These are phyloP conservation scores for Cichladusa arquata DNA, from an alignment of 2,113 vertebrate species.

Conservation along the genomic window DNA sequence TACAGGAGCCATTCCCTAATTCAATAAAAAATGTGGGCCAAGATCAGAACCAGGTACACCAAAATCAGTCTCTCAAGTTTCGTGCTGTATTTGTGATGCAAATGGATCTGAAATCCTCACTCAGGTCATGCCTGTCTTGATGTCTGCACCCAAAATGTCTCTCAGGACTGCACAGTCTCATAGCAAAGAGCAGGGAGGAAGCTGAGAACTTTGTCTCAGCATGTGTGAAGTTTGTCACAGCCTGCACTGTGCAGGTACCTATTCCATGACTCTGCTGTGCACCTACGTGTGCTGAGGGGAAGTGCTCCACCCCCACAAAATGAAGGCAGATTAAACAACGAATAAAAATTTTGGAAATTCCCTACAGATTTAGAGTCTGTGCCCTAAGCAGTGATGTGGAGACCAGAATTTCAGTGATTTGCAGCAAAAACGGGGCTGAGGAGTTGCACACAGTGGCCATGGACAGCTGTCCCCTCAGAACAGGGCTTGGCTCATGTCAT, in stretches of 20 bases:
- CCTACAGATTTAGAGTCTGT: background rate
- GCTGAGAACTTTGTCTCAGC: conserved; percentile 20
- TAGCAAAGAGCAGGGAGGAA: background rate
- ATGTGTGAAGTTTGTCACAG: conserved; percentile 27
- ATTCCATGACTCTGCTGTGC: background rate
- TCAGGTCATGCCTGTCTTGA: background rate
- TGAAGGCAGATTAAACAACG: background rate
- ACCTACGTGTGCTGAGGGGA: background rate
- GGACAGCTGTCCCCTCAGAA: background rate
- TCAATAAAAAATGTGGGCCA: background rate
- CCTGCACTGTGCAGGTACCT: conserved; percentile 1
- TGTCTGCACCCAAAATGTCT: background rate
- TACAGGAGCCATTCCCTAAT: background rate
- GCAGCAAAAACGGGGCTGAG: background rate
- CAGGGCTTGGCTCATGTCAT: background rate
- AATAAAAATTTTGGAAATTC: conserved; percentile 12
- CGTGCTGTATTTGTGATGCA: background rate
- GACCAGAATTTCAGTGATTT: background rate
- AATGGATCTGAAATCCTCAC: background rate
- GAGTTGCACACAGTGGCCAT: background rate
- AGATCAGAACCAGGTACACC: background rate
- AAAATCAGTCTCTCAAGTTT: background rate
- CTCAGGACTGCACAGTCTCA: background rate
- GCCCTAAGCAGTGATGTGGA: background rate
- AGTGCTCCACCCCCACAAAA: background rate